Percentiles rank a stretch among this genome's conserved stretches.
Evolutionary conservation across 2,888 invertebrate genomes (phyloP).

Genomic region (Euzetes globulus): DNA sequence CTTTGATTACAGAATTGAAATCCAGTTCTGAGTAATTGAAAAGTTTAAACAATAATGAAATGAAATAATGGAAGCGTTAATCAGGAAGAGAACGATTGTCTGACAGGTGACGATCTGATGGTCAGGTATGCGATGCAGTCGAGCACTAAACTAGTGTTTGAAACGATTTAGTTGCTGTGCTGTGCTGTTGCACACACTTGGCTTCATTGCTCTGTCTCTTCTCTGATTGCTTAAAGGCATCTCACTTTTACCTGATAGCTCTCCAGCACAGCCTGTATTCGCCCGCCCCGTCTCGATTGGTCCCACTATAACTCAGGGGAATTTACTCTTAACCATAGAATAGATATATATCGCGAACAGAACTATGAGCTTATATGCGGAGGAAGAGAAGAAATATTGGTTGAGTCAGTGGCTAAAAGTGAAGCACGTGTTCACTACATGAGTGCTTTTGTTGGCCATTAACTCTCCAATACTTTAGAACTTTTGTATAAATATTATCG

Average conservation of each 20-base stretch:
- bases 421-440: conserved; percentile 22
- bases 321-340: background rate
- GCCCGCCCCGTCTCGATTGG: conserved; percentile 22
- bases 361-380: background rate
- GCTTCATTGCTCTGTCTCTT: conserved; percentile 16
- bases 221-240: conserved; percentile 20
- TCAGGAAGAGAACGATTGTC: conserved; percentile 2
- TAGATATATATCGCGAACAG: background rate
- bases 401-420: background rate
- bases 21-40: conserved; percentile 6
- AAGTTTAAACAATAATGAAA: background rate
- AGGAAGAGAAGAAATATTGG: conserved; percentile 19
- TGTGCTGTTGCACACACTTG: background rate
- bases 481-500: background rate
- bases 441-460: conserved; percentile 6
- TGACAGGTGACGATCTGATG: conserved; percentile 10
- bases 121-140: conserved; percentile 9
- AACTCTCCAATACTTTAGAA: background rate
- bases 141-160: background rate
- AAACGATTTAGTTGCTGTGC: background rate
- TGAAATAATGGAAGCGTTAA: background rate
- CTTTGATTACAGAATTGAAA: background rate
- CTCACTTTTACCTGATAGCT: conserved; percentile 14
- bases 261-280: background rate
- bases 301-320: background rate